phyloP scores from a whole-genome alignment of 1,140 invertebrate species.

The Listronotus bonariensis region DNA sequence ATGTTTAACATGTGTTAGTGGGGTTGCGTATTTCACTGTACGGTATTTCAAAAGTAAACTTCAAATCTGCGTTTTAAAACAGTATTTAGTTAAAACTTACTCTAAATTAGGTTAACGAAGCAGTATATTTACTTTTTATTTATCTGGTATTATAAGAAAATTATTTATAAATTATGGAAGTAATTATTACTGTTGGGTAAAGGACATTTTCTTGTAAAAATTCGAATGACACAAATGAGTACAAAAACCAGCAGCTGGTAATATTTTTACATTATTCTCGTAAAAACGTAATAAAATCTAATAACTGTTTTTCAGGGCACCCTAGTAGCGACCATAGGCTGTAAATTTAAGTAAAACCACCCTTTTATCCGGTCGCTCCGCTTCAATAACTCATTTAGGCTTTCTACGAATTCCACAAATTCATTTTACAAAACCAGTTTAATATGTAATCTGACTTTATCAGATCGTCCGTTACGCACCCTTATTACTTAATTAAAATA shows the following conservation, averaged over 20 bases:
- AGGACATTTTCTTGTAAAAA: no score
- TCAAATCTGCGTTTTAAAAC: no score
- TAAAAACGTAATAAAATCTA: conserved; percentile 5
- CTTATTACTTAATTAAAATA: conserved; percentile 16
- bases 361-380: conserved; percentile 16
- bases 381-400: conserved; percentile 28
- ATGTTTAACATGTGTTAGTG: no score
- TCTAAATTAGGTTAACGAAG: no score
- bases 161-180: no score
- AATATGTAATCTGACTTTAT: conserved; percentile 29
- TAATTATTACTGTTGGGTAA: no score
- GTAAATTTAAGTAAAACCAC: conserved; percentile 19
- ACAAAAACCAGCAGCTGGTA: background rate
- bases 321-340: conserved; percentile 1
- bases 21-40: no score
- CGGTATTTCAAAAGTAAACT: no score
- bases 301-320: background rate
- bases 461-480: conserved; percentile 15
- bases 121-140: no score
- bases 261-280: background rate
- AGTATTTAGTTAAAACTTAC: no score
- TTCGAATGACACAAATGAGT: no score
- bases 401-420: conserved; percentile 29
- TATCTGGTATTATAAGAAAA: no score
- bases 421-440: conserved; percentile 22